Evolutionary conservation across 2,797 vertebrate species (phyloP).

Genomic region (Anableps anableps): DNA sequence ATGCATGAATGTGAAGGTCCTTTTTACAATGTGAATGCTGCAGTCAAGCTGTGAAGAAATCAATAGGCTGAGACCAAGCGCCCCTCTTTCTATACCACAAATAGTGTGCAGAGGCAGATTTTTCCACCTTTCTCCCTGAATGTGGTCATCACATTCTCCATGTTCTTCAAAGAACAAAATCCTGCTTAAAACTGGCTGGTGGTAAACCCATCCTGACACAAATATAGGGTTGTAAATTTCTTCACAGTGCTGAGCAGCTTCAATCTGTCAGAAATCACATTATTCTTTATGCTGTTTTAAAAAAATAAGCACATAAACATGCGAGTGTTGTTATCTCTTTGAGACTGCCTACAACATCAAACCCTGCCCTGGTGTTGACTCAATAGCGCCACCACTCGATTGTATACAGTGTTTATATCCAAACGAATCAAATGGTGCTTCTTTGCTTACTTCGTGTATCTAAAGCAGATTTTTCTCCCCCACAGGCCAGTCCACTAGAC

Average conservation of each 20-base stretch:
- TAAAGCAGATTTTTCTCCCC: constrained; percentile 3
- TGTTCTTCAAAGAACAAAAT: constrained; percentile 9
- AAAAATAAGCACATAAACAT: constrained; percentile 49
- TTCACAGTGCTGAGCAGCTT: constrained; percentile 37
- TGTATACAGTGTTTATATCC: constrained; percentile 38
- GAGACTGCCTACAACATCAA: constrained; percentile 43
- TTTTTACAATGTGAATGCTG: constrained; percentile 50
- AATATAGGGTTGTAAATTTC: constrained; percentile 32
- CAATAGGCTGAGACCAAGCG: constrained; percentile 51
- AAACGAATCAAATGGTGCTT: constrained; percentile 7
- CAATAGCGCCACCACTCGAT: constrained; percentile 34
- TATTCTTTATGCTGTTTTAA: constrained; percentile 36
- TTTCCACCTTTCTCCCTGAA: constrained; percentile 21
- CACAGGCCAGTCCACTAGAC: neutral
- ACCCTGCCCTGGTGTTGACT: neutral
- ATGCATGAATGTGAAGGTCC: constrained; percentile 45
- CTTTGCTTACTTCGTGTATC: neutral
- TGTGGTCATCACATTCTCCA: constrained; percentile 41
- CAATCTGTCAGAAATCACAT: constrained; percentile 46
- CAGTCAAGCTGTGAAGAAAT: constrained; percentile 51
- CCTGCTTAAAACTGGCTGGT: constrained; percentile 29
- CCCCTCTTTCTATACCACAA: constrained; percentile 21
- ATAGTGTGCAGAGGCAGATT: constrained; percentile 25
- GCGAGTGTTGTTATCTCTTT: constrained; percentile 27
- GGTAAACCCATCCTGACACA: constrained; percentile 58